Base-by-base conservation (phyloP, 2,888 invertebrate genomes). In the Conus canariensis region DNA sequence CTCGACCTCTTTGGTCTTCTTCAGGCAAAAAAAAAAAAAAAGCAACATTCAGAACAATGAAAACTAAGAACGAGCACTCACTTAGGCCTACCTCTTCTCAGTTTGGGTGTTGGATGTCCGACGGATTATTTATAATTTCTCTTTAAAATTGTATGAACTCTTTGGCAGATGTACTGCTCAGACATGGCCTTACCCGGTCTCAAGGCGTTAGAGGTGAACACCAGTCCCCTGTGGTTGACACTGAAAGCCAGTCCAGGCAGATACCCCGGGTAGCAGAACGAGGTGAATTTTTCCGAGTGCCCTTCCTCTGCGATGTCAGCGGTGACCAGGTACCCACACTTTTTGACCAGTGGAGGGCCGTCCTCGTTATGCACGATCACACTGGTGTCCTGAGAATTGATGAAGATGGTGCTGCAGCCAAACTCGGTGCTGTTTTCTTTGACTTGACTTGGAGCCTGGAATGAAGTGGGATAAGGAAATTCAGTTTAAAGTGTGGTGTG, bases 341-440 rank as follows among this genome's bases (percentile, higher is more conserved):
- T 58, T 19, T 83, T 83, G 58, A 83, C 58, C 19, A 83, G 82
- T 16, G 82, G 82, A 58, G 56, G 56, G 82, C 58, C 58, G 58
- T 83, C 82, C 58, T 83, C 82, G 82, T 56, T 83, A 10, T 83
- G 82, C 22, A 83, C 58, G 22, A 83, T 83, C 56, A 58, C 19
- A 4, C 45, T 45, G 19, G 82, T 58, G 30, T 83, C 82, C 82
- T 8, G 56, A 10, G 56, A 58, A 10, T 19, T 16, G 56, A 83
- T 83, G 82, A 83, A 83, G 22, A 83, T 19, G 58, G 82, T 83
- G 56, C 30, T 25, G 82, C 82, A 83, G 4, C 82, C 82, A 22
- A 9, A 83, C 22, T 83, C 82, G 1, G 82, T 6, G 19, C 14
- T 22, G 8, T 56, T 58, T 16, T 83, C 10, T 22, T 56, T 7